Evolutionary conservation across 2,113 vertebrate species (phyloP), one percentile per base, ranked within the genome.

Genomic region (Rousettus leschenaultii): DNA sequence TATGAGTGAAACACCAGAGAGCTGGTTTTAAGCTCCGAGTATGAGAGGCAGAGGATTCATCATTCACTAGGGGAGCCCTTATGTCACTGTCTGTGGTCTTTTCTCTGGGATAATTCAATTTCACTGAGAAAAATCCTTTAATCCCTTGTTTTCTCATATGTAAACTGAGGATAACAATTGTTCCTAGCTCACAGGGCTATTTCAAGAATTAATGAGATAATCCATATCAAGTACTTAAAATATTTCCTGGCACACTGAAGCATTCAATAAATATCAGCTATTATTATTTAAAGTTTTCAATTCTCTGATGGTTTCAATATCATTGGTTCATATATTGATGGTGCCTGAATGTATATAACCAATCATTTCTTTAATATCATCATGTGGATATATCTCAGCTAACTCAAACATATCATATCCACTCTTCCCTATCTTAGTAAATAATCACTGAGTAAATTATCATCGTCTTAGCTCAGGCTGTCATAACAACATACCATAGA

Each of bases 151-250:
- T 92, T 75, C 68, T 75, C 45, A 24, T 48, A 53, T 77, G n/a
- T 59, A 90, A 92, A 84, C 26, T 94, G 57, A 85, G 21, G 38
- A 53, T 43, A 57, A 40, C 48, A 80, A 82, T 22, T 94, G 35
- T 55, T 85, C 30, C 30, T 61, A 59, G 18, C 21, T 90, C 45
- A 77, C 4, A 85, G 55, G 38, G 19, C 7, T 48, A 38, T n/a
- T 91, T 15, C 38, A 91, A 96, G 57, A 71, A 75, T 94, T 71
- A 80, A 90, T 79, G 40, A 96, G 82, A 80, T 80, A 88, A 87
- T 87, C 30, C 59, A 85, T 30, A 65, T 48, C 43, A 92, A 79
- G 14, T 13, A 11, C 59, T 75, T 75, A 84, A 91, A 70, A 79
- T 55, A 82, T 66, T 80, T 74, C 66, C 77, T 61, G 45, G 38